Evolutionary conservation across 2,113 vertebrate species (phyloP).

Genomic region (Phaethon lepturus): DNA sequence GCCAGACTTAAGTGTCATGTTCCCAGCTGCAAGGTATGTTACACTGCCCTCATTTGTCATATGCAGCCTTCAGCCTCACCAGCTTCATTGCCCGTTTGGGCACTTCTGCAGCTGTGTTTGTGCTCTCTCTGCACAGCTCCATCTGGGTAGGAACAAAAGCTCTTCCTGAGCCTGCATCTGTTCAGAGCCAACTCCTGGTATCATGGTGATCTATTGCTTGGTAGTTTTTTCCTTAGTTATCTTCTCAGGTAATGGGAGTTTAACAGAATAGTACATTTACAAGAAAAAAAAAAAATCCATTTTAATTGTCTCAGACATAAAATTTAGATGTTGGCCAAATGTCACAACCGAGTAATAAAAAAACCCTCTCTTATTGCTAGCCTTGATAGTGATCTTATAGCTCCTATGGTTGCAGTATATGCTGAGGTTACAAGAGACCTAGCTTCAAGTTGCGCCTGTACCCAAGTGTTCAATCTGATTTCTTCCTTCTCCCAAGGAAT

Average conservation of each 20-base stretch:
- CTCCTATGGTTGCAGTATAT: neutral
- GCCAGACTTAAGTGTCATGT: neutral
- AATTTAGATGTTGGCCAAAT: neutral
- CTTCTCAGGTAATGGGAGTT: neutral
- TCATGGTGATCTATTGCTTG: neutral
- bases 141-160: neutral
- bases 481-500: neutral
- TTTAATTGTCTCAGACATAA: neutral
- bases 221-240: neutral
- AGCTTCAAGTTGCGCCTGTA: neutral
- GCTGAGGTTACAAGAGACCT: neutral
- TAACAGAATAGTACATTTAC: neutral
- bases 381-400: neutral
- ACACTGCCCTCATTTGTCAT: neutral
- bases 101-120: neutral
- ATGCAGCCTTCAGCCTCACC: neutral
- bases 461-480: neutral
- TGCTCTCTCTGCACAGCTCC: neutral
- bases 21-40: neutral
- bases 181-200: neutral
- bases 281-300: neutral
- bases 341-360: neutral
- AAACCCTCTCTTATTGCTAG: neutral
- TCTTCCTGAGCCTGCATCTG: neutral
- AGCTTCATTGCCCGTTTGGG: neutral